Evolutionary conservation across 2,888 invertebrate genomes (phyloP), one percentile per base, ranked within the genome.

Genomic region (Drosophila incognita): DNA sequence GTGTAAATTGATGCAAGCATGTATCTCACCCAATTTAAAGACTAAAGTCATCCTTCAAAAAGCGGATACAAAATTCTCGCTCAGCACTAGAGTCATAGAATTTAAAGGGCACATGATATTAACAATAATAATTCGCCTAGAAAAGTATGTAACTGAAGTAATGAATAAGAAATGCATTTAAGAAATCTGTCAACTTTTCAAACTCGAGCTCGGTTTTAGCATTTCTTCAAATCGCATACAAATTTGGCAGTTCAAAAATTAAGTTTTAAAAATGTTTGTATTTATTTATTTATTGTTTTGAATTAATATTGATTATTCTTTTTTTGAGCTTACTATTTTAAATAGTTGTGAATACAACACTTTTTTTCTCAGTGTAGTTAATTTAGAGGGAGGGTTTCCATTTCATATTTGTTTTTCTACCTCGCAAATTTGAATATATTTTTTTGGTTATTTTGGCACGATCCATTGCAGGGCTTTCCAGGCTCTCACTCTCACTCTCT

Each of bases 321-420:
- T 24, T 46, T 46, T 4, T 7, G 21, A 13, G 21, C 21, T 42
- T 18, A 38, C 18, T 38, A 18, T 18, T 18, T 7, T 18, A n/a
- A 40, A 10, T 42, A 6, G 5, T 13, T 21, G 21, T 13, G 1
- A 7, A 3, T 6, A 3, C 13, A 7, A 13, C 13, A 46, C 46
- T 13, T 21, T 46, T 21, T 53, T 24, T 24, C 10, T 24, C 24
- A 24, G 35, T 54, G 53, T 54, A 2, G 15, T 7, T 31, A 31
- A 21, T 18, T 31, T 21, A 35, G 33, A 54, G 68, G 68, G 65
- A 29, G 68, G 54, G 68, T 68, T 68, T 49, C 68, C 33, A 68
- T 68, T 67, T 35, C 68, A 49, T 40, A 49, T 48, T 65, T 63
- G 27, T 18, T 27, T 53, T 54, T 54, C 24, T 24, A 18, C 4